Evolutionary conservation across 2,888 invertebrate species (phyloP), one percentile per base, ranked within the genome.

Genomic region (Choristoneura rosaceana): DNA sequence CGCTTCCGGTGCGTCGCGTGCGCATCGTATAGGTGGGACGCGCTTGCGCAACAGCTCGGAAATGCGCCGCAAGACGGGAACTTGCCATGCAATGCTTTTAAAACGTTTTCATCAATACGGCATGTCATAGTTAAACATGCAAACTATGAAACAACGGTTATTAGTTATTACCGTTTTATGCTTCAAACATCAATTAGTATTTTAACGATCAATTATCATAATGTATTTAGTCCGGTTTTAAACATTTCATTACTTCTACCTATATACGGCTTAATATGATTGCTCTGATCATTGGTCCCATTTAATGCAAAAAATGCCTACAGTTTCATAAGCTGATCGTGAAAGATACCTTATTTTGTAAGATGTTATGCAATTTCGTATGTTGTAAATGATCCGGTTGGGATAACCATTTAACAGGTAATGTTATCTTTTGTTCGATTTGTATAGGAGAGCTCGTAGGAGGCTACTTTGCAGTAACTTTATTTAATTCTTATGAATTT

Each of bases 1-100:
- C 71, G 79, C 81, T 85, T 88, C 88, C 87, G 84, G 83, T 78
- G 76, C 80, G 86, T 86, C 87, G 86, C 86, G 87, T 88, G 89
- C 85, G 81, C 80, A 79, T 79, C 78, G 79, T 78, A 78, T 79
- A 78, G 78, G 79, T 77, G 74, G 76, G 69, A 71, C 77, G 76
- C 76, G 77, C 78, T 86, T 86, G 84, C 86, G 87, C 84, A 88
- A 87, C 80, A 50, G 69, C 55, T 74, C 74, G 71, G 73, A 76
- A 79, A 75, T 66, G 71, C 75, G 61, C 62, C 60, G 75, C 74
- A 75, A 75, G 74, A 83, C 84, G 84, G 87, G 87, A 87, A 87
- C 87, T 83, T 78, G 80, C 73, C 64, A 81, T 80, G 80, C 79
- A 80, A 73, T 65, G 59, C 60, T 60, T 58, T 55, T 55, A 63